A percentile compares a stretch with the other conserved stretches of the same genome.
Conservation (phyloP, 2,888 invertebrate species). For the Polymixis flavicincta region DNA sequence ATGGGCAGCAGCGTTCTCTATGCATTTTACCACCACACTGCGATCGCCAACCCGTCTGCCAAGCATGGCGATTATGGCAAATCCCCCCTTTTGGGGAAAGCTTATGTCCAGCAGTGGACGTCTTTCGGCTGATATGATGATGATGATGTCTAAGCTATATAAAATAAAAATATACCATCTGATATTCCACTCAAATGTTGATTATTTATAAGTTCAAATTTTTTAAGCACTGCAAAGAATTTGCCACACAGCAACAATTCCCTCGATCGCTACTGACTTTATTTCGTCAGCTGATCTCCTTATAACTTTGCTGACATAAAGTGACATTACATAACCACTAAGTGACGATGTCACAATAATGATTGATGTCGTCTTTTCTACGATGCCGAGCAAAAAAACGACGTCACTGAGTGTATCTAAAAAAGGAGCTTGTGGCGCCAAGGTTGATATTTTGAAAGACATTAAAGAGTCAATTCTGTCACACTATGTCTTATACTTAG, state of each 20-base stretch:
- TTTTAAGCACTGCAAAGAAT: neutral
- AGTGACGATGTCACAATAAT: conserved; percentile 55
- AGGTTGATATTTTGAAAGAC: conserved; percentile 21
- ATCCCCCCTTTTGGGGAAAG: too few species aligned
- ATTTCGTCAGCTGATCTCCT: conserved; percentile 20
- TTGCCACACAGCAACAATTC: neutral
- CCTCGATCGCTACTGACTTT: neutral
- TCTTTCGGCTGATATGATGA: too few species aligned
- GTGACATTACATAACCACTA: conserved; percentile 55
- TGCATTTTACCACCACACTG: too few species aligned
- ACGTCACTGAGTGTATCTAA: conserved; percentile 48
- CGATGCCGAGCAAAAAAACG: conserved; percentile 33
- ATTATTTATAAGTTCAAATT: neutral
- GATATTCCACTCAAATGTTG: neutral
- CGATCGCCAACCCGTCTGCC: too few species aligned
- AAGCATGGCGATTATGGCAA: too few species aligned
- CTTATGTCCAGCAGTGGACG: too few species aligned
- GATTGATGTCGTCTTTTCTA: conserved; percentile 50
- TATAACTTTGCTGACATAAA: conserved; percentile 45
- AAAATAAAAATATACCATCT: neutral
- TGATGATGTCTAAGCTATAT: too few species aligned
- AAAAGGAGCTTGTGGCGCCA: conserved; percentile 27
- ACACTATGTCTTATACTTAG: neutral
- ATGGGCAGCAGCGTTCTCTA: too few species aligned
- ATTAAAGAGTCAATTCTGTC: conserved; percentile 6